Percentiles rank a stretch among this genome's conserved stretches.
These are phyloP conservation scores for Conops quadrifasciatus DNA, from an alignment of 2,888 invertebrate genomes.

Conservation along the genomic window DNA sequence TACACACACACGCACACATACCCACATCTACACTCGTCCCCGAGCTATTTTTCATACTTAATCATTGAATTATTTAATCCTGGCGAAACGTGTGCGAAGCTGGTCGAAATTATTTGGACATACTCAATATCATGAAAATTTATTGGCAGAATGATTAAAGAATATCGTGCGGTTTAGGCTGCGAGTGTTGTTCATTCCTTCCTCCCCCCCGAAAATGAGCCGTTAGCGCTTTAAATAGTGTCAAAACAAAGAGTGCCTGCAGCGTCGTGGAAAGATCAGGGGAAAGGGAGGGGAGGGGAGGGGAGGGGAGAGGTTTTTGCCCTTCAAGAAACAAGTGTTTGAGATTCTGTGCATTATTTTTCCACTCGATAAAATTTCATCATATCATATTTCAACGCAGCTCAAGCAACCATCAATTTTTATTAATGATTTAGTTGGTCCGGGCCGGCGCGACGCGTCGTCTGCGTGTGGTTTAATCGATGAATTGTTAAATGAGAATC, in stretches of 20 bases:
- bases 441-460: neutral
- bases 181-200: too few species aligned
- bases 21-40: too few species aligned
- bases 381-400: neutral
- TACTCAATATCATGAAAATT: conserved; percentile 10
- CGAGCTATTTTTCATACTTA: too few species aligned
- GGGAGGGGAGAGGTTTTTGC: neutral
- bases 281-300: neutral
- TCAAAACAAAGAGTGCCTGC: conserved; percentile 17
- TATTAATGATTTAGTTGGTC: neutral
- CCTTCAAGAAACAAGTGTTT: too few species aligned
- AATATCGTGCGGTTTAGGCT: neutral
- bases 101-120: conserved; percentile 20
- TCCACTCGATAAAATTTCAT: neutral
- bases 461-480: too few species aligned
- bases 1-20: too few species aligned
- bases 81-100: neutral
- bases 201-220: conserved; percentile 8
- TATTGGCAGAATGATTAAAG: neutral
- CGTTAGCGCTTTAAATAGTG: conserved; percentile 10
- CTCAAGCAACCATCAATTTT: neutral
- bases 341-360: too few species aligned
- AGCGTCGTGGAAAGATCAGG: neutral
- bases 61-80: neutral
- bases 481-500: too few species aligned